Conservation (phyloP, 2,797 vertebrate species). For the Cynopterus sphinx region DNA sequence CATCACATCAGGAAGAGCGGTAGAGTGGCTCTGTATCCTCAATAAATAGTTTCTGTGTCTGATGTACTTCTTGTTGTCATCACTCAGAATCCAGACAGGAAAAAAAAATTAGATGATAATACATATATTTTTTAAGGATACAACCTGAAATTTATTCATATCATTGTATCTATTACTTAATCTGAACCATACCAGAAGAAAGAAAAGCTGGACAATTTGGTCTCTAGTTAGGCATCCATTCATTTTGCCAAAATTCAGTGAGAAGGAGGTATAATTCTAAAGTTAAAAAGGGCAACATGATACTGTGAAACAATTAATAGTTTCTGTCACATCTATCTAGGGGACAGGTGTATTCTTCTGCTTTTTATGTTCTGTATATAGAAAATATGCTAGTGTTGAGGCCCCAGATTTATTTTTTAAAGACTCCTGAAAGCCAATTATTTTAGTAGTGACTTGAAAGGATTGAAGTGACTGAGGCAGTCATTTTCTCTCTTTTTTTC, state of each 20-base stretch:
- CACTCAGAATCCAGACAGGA: background rate
- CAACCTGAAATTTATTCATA: background rate
- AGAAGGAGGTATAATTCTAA: background rate
- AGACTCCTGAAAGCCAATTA: background rate
- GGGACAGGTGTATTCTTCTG: background rate
- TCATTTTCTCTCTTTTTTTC: background rate
- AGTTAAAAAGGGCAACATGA: background rate
- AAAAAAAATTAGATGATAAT: background rate
- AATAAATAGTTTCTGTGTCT: background rate
- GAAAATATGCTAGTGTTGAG: background rate
- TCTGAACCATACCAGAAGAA: background rate
- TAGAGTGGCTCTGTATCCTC: background rate
- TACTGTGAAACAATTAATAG: background rate
- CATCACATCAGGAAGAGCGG: background rate
- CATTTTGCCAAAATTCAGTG: background rate
- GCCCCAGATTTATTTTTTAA: background rate
- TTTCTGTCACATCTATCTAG: background rate
- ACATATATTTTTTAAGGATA: background rate
- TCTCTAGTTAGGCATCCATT: background rate
- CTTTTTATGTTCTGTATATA: background rate
- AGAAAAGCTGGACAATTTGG: background rate
- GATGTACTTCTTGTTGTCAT: background rate
- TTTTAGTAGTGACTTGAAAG: background rate
- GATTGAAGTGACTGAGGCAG: background rate
- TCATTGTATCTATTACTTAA: background rate